Percentiles rank a stretch among this genome's conserved stretches.
Evolutionary conservation across 35 echinoderm and acorn worm genomes (phyloP).

Genomic region (Lytechinus pictus): DNA sequence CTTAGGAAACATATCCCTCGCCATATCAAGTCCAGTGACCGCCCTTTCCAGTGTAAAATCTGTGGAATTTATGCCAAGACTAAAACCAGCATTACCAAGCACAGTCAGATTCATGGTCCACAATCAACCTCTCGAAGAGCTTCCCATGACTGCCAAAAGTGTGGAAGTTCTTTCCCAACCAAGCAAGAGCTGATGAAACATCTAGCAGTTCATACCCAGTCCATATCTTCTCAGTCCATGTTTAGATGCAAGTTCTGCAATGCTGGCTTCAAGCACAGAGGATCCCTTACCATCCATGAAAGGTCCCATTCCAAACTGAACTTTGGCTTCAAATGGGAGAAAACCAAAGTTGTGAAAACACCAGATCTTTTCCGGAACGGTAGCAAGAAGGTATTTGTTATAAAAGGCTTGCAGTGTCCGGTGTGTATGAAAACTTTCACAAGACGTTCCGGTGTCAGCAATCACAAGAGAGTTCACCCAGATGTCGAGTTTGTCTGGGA

Average conservation of each 20-base stretch:
- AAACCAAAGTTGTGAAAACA: not conserved
- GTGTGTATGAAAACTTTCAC: conserved; percentile 14
- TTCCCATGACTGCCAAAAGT: not conserved
- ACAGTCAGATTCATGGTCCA: not conserved
- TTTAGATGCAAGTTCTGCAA: conserved; percentile 12
- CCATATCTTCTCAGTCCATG: not conserved
- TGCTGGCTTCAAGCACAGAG: not conserved
- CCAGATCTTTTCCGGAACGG: not conserved
- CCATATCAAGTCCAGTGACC: conserved; percentile 19
- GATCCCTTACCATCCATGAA: conserved; percentile 10
- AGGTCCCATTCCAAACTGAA: conserved; percentile 6
- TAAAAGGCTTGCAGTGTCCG: conserved; percentile 30
- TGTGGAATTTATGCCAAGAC: conserved; percentile 34
- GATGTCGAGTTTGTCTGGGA: conserved; percentile 8
- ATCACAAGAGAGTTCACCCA: conserved; percentile 29
- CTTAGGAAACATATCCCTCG: conserved; percentile 8
- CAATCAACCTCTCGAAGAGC: not conserved
- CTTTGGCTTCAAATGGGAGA: not conserved
- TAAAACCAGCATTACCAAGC: conserved; percentile 25
- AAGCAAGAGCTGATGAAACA: conserved; percentile 30
- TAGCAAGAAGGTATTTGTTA: not conserved
- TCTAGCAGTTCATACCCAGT: not conserved
- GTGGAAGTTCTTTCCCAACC: not conserved
- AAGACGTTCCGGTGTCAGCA: conserved; percentile 24
- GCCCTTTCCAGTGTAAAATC: conserved; percentile 43